Evolutionary conservation across 2,888 invertebrate species (phyloP).

Genomic region (Aproaerema taeniolella): DNA sequence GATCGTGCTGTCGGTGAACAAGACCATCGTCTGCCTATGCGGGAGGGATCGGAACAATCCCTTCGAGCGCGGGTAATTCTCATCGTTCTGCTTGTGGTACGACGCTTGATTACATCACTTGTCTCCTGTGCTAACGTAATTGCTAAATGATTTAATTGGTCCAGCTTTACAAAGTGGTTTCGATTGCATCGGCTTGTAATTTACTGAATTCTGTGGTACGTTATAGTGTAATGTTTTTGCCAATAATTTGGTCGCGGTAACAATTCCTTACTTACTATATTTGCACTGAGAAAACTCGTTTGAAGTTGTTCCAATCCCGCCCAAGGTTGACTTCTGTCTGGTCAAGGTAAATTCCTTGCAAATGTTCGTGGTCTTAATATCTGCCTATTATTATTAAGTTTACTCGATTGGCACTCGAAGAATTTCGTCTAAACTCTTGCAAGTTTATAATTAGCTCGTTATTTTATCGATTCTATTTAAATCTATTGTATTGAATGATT

Average conservation of each 20-base stretch:
- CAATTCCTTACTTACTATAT: neutral
- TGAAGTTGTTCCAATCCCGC: slow-evolving; percentile 41
- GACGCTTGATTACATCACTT: slow-evolving; percentile 35
- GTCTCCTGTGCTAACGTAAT: slow-evolving; percentile 26
- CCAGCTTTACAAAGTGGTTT: slow-evolving; percentile 11
- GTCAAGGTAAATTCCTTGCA: slow-evolving; percentile 56
- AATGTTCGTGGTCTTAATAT: too few species aligned
- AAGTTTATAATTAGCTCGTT: neutral
- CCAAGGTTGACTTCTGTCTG: slow-evolving; percentile 57
- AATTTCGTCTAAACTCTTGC: neutral
- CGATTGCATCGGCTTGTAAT: slow-evolving; percentile 12
- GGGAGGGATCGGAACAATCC: slow-evolving; percentile 66
- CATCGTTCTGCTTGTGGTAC: slow-evolving; percentile 42
- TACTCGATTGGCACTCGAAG: slow-evolving; percentile 34
- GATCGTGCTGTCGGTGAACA: slow-evolving; percentile 71
- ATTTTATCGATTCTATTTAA: slow-evolving; percentile 48
- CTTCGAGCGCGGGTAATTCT: slow-evolving; percentile 73
- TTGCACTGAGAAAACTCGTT: slow-evolving; percentile 36
- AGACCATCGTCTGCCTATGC: slow-evolving; percentile 74
- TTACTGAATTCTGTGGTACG: slow-evolving; percentile 9
- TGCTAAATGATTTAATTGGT: slow-evolving; percentile 13
- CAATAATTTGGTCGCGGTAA: neutral
- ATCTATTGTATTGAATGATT: slow-evolving; percentile 48
- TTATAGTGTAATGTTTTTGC: slow-evolving; percentile 4
- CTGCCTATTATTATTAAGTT: too few species aligned